A percentile compares a stretch with the other conserved stretches of the same genome.
Conservation (phyloP, 2,797 vertebrate genomes). For the Catharus ustulatus region DNA sequence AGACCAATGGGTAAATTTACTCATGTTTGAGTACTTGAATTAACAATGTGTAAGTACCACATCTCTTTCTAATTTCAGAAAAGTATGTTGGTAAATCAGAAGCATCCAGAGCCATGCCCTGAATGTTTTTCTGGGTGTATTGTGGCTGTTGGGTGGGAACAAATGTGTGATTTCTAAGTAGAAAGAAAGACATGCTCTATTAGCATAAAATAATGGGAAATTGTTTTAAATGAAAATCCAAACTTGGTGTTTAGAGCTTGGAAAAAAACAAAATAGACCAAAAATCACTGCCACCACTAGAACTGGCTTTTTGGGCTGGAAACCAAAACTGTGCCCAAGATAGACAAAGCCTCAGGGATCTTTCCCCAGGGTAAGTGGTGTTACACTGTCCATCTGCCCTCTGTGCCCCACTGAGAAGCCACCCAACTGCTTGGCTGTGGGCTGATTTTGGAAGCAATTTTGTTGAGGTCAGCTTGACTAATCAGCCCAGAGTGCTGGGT, state of each 20-base stretch:
- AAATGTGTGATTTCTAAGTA: slow-evolving; percentile 77
- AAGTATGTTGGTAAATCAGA: not conserved
- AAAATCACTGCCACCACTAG: not conserved
- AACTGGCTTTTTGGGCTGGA: not conserved
- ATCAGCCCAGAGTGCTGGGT: not conserved
- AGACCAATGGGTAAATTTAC: not conserved
- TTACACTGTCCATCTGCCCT: not conserved
- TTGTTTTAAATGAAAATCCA: not conserved
- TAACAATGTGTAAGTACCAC: not conserved
- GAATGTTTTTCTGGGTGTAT: slow-evolving; percentile 71
- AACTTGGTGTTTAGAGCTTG: not conserved
- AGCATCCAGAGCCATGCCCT: not conserved
- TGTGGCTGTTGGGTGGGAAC: slow-evolving; percentile 72
- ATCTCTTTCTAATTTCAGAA: not conserved
- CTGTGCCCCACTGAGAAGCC: not conserved
- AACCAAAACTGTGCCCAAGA: not conserved
- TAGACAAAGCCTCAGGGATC: not conserved
- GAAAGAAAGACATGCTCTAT: not conserved
- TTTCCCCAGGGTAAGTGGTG: not conserved
- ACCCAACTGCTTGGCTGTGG: not conserved
- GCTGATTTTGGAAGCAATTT: not conserved
- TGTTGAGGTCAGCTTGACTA: not conserved
- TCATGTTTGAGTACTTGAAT: not conserved
- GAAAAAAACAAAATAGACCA: not conserved
- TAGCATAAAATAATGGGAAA: not conserved